These are phyloP conservation scores for Bugula neritina DNA, from an alignment of 2,888 invertebrate genomes.

Conservation along the genomic window DNA sequence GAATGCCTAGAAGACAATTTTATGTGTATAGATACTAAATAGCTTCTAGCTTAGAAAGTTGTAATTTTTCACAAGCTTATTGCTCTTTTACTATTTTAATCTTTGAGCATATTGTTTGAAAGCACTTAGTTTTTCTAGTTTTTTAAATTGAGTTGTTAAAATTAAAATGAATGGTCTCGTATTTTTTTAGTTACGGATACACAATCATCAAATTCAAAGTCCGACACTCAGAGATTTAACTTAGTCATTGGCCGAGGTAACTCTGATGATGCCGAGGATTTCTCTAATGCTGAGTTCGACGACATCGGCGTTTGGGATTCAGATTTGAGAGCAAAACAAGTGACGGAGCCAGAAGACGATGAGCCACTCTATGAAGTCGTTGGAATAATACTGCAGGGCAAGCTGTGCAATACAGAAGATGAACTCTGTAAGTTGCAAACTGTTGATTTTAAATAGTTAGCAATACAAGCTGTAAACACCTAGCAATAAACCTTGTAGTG, in stretches of 20 bases:
- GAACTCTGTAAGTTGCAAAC: neutral
- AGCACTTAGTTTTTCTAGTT: too few relatives aligned
- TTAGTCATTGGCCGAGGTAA: slow-evolving; percentile 1
- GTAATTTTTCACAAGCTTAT: too few relatives aligned
- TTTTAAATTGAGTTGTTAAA: too few relatives aligned
- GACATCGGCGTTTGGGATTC: slow-evolving; percentile 21
- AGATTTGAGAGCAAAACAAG: neutral
- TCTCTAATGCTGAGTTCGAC: slow-evolving; percentile 15
- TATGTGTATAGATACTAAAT: too few relatives aligned
- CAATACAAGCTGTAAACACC: too few relatives aligned
- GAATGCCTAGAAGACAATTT: too few relatives aligned
- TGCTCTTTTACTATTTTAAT: too few relatives aligned
- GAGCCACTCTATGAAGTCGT: neutral
- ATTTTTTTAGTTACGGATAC: neutral
- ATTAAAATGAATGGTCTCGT: too few relatives aligned
- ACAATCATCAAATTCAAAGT: neutral
- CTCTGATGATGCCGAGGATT: neutral
- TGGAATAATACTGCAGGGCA: neutral
- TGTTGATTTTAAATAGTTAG: too few relatives aligned
- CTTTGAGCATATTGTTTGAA: too few relatives aligned
- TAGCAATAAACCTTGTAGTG: too few relatives aligned
- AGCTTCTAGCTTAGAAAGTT: too few relatives aligned
- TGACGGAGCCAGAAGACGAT: neutral
- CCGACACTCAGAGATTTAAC: neutral
- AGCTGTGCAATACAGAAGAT: neutral